Conservation (phyloP, 2,888 invertebrate species). For the Drosophila suboccidentalis region DNA sequence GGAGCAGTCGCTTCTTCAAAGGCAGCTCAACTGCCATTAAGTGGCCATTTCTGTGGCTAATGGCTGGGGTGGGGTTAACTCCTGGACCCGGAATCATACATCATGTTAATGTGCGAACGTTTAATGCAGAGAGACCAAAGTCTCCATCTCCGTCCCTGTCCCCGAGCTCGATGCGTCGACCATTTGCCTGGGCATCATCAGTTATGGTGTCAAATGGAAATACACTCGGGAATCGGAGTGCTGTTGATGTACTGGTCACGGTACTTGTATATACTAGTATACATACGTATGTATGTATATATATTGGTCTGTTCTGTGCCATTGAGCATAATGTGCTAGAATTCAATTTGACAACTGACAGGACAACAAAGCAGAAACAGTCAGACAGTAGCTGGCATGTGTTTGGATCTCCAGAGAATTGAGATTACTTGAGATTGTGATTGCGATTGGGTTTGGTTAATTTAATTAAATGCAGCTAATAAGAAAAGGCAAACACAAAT, state of each 20-base stretch:
- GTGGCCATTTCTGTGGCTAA: constrained; percentile 60
- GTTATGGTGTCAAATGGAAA: constrained; percentile 59
- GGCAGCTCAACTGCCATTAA: constrained; percentile 44
- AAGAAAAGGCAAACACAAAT: constrained; percentile 1
- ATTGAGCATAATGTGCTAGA: constrained; percentile 39
- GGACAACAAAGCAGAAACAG: constrained; percentile 30
- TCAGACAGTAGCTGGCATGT: constrained; percentile 17
- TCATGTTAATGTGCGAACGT: constrained; percentile 59
- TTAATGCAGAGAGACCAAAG: constrained; percentile 40
- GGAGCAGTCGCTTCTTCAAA: constrained; percentile 14
- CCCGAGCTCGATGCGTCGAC: background rate
- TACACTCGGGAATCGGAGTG: constrained; percentile 56
- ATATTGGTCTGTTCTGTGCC: constrained; percentile 31
- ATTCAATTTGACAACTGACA: constrained; percentile 70
- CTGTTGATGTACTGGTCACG: constrained; percentile 1
- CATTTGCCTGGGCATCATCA: constrained; percentile 47
- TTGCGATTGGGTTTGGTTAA: constrained; percentile 22
- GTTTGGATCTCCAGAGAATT: constrained; percentile 24
- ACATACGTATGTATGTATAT: constrained; percentile 19
- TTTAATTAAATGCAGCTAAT: constrained; percentile 27
- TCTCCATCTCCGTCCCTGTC: background rate
- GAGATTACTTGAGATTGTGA: constrained; percentile 25
- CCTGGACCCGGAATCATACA: constrained; percentile 38
- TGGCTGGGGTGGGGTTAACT: constrained; percentile 36
- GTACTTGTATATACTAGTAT: background rate